Evolutionary conservation across 30 jellyfish, hydroid and myxozoan species (phyloP).

Genomic region (Hydractinia echinata): DNA sequence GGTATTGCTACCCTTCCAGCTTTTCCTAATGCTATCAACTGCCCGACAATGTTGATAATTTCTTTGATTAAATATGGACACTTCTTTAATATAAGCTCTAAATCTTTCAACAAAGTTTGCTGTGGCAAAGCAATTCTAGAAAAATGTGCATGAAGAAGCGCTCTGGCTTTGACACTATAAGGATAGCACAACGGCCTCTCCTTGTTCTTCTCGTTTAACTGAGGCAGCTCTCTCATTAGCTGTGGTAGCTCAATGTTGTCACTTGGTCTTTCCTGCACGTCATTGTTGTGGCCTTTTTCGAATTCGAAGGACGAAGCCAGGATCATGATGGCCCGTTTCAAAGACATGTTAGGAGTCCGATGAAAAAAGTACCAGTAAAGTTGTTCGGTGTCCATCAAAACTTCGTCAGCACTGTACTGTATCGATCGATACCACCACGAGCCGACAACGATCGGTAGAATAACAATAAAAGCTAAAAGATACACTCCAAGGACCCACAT

Average conservation of each 20-base stretch:
- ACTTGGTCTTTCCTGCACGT: constrained; percentile 95
- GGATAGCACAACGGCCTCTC: constrained; percentile 81
- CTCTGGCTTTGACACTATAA: constrained; percentile 93
- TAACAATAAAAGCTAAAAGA: constrained; percentile 82
- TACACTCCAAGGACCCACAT: constrained; percentile 99
- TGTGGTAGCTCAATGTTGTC: constrained; percentile 77
- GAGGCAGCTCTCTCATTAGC: constrained; percentile 81
- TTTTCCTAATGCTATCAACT: constrained; percentile 70
- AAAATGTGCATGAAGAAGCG: constrained; percentile 77
- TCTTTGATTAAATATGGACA: constrained; percentile 79
- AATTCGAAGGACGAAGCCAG: constrained; percentile 83
- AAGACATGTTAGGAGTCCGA: constrained; percentile 83
- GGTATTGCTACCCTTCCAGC: constrained; percentile 71
- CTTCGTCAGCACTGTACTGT: constrained; percentile 97
- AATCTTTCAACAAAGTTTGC: constrained; percentile 64
- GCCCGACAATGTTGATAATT: constrained; percentile 79
- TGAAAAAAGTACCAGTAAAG: constrained; percentile 69
- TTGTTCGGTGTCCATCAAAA: constrained; percentile 89
- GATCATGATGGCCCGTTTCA: constrained; percentile 82
- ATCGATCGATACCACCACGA: constrained; percentile 97
- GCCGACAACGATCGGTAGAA: constrained; percentile 90
- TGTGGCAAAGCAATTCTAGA: constrained; percentile 83
- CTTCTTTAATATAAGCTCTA: constrained; percentile 65
- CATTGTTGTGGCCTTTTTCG: constrained; percentile 83
- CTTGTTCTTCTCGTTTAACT: constrained; percentile 87